Conservation (phyloP, 2,797 vertebrate genomes). For the Tenualosa ilisha region DNA sequence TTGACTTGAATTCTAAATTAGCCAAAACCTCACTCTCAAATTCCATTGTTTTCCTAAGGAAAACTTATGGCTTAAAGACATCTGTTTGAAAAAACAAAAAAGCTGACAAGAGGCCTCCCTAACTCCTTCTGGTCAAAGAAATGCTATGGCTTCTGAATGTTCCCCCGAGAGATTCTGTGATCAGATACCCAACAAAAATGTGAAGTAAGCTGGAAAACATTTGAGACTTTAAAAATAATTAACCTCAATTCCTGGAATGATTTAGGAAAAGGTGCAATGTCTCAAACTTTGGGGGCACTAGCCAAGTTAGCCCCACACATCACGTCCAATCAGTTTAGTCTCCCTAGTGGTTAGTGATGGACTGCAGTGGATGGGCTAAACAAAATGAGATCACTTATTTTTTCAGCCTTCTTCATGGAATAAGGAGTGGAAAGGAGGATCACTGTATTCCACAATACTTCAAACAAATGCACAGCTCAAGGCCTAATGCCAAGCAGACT, state of each 20-base stretch:
- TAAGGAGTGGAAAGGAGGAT: constrained; percentile 53
- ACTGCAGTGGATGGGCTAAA: constrained; percentile 37
- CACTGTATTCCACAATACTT: constrained; percentile 33
- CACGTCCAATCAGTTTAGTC: constrained; percentile 56
- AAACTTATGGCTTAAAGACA: constrained; percentile 29
- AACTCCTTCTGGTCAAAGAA: constrained; percentile 37
- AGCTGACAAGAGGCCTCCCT: constrained; percentile 28
- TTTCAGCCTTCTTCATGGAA: constrained; percentile 56
- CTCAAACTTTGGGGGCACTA: constrained; percentile 58
- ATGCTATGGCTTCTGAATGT: constrained; percentile 41
- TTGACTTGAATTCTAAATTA: constrained; percentile 23
- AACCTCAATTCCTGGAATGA: constrained; percentile 53
- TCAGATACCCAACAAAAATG: constrained; percentile 30
- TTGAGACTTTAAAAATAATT: constrained; percentile 61
- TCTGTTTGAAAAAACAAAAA: constrained; percentile 27
- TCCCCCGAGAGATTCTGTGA: constrained; percentile 39
- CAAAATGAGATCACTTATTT: constrained; percentile 64
- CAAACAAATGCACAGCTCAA: constrained; percentile 1
- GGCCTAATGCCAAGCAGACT: too few species aligned
- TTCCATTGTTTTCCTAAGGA: constrained; percentile 24
- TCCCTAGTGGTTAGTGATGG: constrained; percentile 46
- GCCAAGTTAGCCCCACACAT: constrained; percentile 62
- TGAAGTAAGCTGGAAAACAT: constrained; percentile 63
- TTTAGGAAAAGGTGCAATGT: constrained; percentile 51
- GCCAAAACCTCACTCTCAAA: constrained; percentile 29